Base-by-base conservation (phyloP, 2,113 vertebrate genomes). In the Clarias batrachus region DNA sequence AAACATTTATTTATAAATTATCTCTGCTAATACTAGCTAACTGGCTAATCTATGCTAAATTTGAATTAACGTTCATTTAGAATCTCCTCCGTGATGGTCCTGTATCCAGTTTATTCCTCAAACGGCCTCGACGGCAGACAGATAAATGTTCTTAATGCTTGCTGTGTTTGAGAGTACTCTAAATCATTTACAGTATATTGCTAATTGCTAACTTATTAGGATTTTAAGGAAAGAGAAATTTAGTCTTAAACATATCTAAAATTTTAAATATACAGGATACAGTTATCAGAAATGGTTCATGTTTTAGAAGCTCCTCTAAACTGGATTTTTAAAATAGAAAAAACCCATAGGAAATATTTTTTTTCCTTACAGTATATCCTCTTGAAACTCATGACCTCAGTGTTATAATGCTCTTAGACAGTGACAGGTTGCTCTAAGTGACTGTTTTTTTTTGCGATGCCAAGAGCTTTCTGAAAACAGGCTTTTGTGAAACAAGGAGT, bases 401-500 rank as follows among this genome's bases (percentile, higher is more conserved):
- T 33, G n/a, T 30, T 56, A 54, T 27, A 68, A 52, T 56, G n/a
- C 76, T 84, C 71, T 79, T 48, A 88, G 48, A 71, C 87, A 63
- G 66, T 33, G 73, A 76, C 73, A 23, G 82, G 52, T 79, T 30
- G 54, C 54, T 79, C 1, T 77, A 80, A 86, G 74, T 11, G 25
- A 30, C 78, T 54, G 1, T 21, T 73, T 73, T 41, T 37, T 37
- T 21, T 10, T 41, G 33, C 3, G 62, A 84, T 14, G 89, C 85
- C 84, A 90, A 91, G 79, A 83, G 83, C 80, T 83, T 85, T 87
- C 87, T 81, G 65, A 86, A 87, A 93, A 91, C 87, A 59, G 91
- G 91, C 92, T 92, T 94, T 91, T 91, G 90, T 91, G 90, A 90
- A 91, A 93, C 92, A 93, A 93, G 89, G 83, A 86, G 76, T 88